These are phyloP conservation scores for Melanchra persicariae DNA, from an alignment of 2,888 invertebrate species.

Conservation along the genomic window DNA sequence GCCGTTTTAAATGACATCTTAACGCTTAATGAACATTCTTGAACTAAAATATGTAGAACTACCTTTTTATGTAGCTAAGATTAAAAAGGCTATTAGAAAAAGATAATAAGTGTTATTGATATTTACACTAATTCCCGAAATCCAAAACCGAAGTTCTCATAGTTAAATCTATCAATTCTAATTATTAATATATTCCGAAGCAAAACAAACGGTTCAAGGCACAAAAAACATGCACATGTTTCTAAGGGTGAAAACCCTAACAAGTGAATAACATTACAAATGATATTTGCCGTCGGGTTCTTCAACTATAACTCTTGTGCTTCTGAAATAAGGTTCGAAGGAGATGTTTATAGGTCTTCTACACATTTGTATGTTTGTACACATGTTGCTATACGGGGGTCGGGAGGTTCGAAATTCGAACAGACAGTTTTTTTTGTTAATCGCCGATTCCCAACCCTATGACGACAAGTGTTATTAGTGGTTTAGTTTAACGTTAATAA, in stretches of 20 bases:
- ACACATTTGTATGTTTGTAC: constrained; percentile 81
- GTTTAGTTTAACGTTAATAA: constrained; percentile 12
- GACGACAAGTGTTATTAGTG: constrained; percentile 56
- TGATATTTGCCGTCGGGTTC: constrained; percentile 36
- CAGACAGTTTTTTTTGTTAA: constrained; percentile 72
- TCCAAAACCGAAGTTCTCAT: constrained; percentile 42
- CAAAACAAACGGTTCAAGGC: constrained; percentile 80
- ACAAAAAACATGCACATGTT: constrained; percentile 86
- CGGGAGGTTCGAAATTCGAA: constrained; percentile 78
- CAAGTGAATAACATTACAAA: constrained; percentile 83
- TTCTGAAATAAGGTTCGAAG: constrained; percentile 45
- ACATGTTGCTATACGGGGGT: constrained; percentile 85
- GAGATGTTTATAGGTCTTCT: neutral
- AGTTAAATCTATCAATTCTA: constrained; percentile 72
- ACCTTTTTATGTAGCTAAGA: accelerated
- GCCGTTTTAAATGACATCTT: neutral
- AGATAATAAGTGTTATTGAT: too few relatives aligned
- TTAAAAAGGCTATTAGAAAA: neutral
- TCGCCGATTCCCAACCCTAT: constrained; percentile 52
- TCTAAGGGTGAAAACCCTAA: constrained; percentile 82
- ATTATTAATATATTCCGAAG: constrained; percentile 72
- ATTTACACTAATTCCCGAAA: constrained; percentile 8
- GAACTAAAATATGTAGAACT: neutral
- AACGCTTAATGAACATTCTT: neutral
- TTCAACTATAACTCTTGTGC: constrained; percentile 65